Evolutionary conservation across 2,888 invertebrate species (phyloP).

Genomic region (Sthenelais limicola): DNA sequence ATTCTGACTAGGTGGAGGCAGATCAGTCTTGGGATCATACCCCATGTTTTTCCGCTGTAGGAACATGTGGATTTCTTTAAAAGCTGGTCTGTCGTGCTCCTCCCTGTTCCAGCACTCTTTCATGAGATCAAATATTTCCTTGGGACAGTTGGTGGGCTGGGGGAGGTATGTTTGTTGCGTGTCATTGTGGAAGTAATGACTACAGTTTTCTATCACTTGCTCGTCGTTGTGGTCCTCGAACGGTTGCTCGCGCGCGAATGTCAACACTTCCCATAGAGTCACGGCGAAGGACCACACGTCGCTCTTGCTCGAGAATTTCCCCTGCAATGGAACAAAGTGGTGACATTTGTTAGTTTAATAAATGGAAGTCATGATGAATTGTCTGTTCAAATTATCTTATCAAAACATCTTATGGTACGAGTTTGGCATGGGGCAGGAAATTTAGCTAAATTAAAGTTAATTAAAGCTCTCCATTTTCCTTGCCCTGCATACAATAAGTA

Average conservation of each 20-base stretch:
- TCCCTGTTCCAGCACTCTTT: conserved; percentile 91
- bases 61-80: conserved; percentile 90
- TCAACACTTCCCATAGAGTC: conserved; percentile 88
- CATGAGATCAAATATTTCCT: conserved; percentile 92
- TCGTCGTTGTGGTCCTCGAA: conserved; percentile 83
- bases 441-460: too few species aligned
- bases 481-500: too few species aligned
- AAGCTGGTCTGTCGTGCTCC: conserved; percentile 85
- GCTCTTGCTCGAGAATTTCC: conserved; percentile 87
- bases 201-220: conserved; percentile 83
- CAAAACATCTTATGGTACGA: too few species aligned
- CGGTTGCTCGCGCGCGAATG: conserved; percentile 83
- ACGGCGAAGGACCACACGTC: conserved; percentile 95
- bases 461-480: too few species aligned
- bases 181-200: conserved; percentile 82
- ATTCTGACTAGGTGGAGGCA: conserved; percentile 5
- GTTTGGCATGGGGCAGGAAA: too few species aligned
- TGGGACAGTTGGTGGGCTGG: conserved; percentile 84
- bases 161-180: conserved; percentile 75
- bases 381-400: too few species aligned
- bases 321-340: conserved; percentile 76
- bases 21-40: conserved; percentile 61
- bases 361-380: too few species aligned
- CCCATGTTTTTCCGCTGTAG: conserved; percentile 76
- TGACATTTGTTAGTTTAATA: too few species aligned